Base-by-base conservation (phyloP, 2,797 vertebrate species). In the Coluber constrictor region DNA sequence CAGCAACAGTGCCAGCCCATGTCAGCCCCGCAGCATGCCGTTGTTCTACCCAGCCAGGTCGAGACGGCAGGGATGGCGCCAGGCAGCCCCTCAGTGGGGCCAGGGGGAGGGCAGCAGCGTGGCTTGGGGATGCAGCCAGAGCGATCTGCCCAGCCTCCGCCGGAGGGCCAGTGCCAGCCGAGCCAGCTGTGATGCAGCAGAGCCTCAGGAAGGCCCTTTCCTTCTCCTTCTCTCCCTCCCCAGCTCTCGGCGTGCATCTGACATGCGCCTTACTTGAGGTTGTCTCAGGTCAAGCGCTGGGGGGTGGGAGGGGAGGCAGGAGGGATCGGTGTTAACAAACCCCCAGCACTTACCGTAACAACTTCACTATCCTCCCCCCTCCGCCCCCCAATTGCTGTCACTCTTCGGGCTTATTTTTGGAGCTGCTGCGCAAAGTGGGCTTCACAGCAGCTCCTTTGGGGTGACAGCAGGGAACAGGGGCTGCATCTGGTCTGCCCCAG, bases 41-140 rank as follows among this genome's bases (percentile, higher is more conserved):
- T n/a, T 15, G 11, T 27, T 56, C 60, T 59, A 43, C 54, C n/a
- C 10, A 1, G 90, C 29, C 92, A 74, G 16, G 66, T 18, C 12
- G 92, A 47, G 20, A 61, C 23, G 56, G 91, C 88, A 63, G 92
- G 74, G 91, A 88, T 47, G 1, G 63, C 23, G 5, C 18, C 18
- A 91, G 88, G 90, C 91, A 47, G 57, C 57, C 93, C 54, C 87
- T 4, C 20, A 55, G 92, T 59, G 70, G 93, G 92, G 92, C 93
- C 66, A 74, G 51, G 90, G 92, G 94, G 55, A 74, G 74, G 37
- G 74, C 20, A 23, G 37, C 37, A 83, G 20, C 20, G 0, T 47
- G 20, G 37, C 20, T 12, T 47, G 37, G 1, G 5, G 74, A 10
- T 47, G 74, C 37, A 83, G 74, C 74, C 74, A 47, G 37, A 25